These are phyloP conservation scores for Tenodera sinensis DNA, from an alignment of 2,888 invertebrate species.

Conservation along the genomic window DNA sequence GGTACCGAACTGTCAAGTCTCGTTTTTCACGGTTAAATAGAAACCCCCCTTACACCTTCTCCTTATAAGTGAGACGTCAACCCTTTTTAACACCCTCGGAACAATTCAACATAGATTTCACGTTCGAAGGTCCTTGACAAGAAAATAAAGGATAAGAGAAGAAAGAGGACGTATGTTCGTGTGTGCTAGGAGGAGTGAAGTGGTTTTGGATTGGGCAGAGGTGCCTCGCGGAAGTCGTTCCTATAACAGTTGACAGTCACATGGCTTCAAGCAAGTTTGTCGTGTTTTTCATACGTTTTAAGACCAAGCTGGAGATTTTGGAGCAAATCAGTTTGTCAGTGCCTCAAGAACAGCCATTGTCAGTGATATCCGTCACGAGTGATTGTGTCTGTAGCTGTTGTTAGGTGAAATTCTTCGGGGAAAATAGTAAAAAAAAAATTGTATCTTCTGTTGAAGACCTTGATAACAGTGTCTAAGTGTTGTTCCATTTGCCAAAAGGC, in stretches of 20 bases:
- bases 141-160: background rate
- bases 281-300: background rate
- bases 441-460: no score
- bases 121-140: background rate
- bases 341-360: background rate
- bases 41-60: constrained; percentile 4
- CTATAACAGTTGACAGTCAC: background rate
- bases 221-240: background rate
- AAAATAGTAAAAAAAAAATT: background rate
- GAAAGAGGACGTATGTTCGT: background rate
- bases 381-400: no score
- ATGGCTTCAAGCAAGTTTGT: background rate
- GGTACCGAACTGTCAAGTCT: constrained; percentile 18
- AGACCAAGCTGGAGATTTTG: background rate
- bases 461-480: background rate
- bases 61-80: background rate
- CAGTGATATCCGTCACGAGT: background rate
- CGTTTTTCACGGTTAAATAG: constrained; percentile 26
- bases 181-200: background rate
- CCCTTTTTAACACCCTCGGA: constrained; percentile 19
- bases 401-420: background rate
- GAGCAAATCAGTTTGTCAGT: background rate
- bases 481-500: background rate
- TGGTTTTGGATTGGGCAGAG: background rate
- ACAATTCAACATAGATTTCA: background rate